Conservation (phyloP, 37 sponge, comb jelly and placozoan species). For the Geodia barretti region DNA sequence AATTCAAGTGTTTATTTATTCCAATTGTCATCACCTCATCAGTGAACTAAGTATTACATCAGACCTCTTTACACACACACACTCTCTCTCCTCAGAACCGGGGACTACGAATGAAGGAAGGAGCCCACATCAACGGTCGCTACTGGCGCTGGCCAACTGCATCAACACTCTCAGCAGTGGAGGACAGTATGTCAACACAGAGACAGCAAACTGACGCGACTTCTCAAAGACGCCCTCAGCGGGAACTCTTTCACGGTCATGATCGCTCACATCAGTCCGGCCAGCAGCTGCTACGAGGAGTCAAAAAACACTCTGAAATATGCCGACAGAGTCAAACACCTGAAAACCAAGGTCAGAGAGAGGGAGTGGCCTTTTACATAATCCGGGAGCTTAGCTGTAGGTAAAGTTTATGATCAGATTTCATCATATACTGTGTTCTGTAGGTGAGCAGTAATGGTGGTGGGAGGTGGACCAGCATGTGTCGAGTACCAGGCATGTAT, state of each 20-base stretch:
- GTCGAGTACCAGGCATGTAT: conserved; percentile 77
- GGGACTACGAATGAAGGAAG: conserved; percentile 83
- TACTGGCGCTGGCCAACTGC: conserved; percentile 89
- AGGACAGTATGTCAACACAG: conserved; percentile 75
- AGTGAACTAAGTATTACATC: neutral
- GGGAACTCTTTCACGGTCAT: conserved; percentile 85
- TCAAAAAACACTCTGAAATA: conserved; percentile 82
- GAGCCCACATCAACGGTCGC: conserved; percentile 93
- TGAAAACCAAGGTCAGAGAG: conserved; percentile 76
- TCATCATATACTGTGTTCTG: neutral
- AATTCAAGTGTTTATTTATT: neutral
- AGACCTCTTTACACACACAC: conserved; percentile 1
- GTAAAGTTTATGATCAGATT: neutral
- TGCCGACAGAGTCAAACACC: conserved; percentile 81
- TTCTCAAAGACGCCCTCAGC: conserved; percentile 85
- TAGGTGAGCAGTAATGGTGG: conserved; percentile 63
- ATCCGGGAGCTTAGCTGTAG: neutral
- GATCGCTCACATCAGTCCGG: conserved; percentile 91
- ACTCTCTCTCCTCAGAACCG: conserved; percentile 58
- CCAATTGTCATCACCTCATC: neutral
- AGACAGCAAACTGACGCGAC: conserved; percentile 87
- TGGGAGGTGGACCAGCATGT: conserved; percentile 72
- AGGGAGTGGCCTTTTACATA: neutral
- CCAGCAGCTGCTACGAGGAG: conserved; percentile 74
- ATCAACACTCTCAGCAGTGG: conserved; percentile 79